These are phyloP conservation scores for Semibalanus balanoides DNA, from an alignment of 1,140 invertebrate species.

Conservation along the genomic window DNA sequence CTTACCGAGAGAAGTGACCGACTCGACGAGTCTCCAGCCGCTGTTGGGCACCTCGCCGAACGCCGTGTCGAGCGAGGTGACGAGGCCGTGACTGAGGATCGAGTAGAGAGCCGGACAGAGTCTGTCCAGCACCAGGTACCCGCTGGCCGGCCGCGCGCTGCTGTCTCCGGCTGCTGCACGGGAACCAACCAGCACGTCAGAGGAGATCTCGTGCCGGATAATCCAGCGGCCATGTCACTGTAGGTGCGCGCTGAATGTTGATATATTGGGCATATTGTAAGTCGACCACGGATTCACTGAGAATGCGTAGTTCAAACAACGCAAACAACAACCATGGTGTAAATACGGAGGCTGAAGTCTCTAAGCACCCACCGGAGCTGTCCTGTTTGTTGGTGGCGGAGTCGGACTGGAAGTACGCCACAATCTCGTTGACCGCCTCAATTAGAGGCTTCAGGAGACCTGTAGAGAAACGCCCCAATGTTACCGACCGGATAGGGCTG, in stretches of 20 bases:
- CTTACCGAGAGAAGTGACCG: conserved; percentile 64
- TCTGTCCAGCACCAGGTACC: conserved; percentile 48
- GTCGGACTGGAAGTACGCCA: conserved; percentile 40
- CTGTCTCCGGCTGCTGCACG: conserved; percentile 31
- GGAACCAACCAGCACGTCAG: too few relatives aligned
- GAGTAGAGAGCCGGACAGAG: conserved; percentile 70
- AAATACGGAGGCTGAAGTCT: too few relatives aligned
- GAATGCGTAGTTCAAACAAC: too few relatives aligned
- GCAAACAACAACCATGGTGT: too few relatives aligned
- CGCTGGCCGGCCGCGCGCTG: conserved; percentile 37
- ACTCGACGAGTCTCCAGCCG: conserved; percentile 74
- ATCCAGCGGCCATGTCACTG: too few relatives aligned
- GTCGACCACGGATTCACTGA: too few relatives aligned
- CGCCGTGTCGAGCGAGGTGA: conserved; percentile 60
- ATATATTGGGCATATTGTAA: too few relatives aligned
- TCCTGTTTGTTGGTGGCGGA: conserved; percentile 30
- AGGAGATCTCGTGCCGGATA: too few relatives aligned
- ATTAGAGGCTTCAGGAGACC: conserved; percentile 47
- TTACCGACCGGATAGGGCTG: too few relatives aligned
- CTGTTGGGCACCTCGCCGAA: conserved; percentile 75
- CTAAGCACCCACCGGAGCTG: too few relatives aligned
- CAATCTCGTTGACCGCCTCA: conserved; percentile 48
- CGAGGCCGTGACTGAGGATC: conserved; percentile 65
- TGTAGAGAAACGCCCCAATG: too few relatives aligned
- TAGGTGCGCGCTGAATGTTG: too few relatives aligned